Evolutionary conservation across 2,797 vertebrate species (phyloP), one percentile per base, ranked within the genome.

Genomic region (Poecilia wingei): DNA sequence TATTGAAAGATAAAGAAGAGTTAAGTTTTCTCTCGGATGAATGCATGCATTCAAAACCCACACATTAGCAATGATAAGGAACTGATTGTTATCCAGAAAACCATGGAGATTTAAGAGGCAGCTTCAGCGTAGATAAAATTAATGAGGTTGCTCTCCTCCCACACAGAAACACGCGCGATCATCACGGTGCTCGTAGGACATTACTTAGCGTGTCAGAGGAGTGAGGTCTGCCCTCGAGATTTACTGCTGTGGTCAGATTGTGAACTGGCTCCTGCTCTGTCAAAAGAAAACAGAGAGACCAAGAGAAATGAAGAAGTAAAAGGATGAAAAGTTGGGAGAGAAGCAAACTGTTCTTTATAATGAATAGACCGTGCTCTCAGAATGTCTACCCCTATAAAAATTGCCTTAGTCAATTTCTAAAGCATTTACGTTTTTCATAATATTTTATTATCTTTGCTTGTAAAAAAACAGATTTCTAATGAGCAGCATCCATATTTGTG

Each of bases 61-160:
- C 91, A 78, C 79, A 72, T 87, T 80, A 74, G 69, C 80, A 79
- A 46, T 69, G 86, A 86, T 49, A 61, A 80, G 77, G 76, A 4
- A 41, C 79, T 28, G 81, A 85, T 61, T 75, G 74, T 82, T 84
- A 87, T 83, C 79, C 28, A 75, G 81, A 76, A 81, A 77, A 78
- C 87, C 83, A 9, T 76, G 74, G 78, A 87, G 83, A 85, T 89
- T 90, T 80, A 90, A 93, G 86, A 91, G 88, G 74, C 93, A 84
- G 81, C 87, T 86, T 83, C 75, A 79, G 83, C 81, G 81, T 81
- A 79, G 87, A 92, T 90, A 90, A 53, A 93, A 93, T 94, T 82
- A 93, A 91, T 77, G 84, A 88, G 89, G 77, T 79, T 20, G 72
- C 85, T 85, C 80, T 78, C 85, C 74, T 22, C 87, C 80, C 77